Conservation (phyloP, 2,113 vertebrate species). For the Gallinago paraguaiae region DNA sequence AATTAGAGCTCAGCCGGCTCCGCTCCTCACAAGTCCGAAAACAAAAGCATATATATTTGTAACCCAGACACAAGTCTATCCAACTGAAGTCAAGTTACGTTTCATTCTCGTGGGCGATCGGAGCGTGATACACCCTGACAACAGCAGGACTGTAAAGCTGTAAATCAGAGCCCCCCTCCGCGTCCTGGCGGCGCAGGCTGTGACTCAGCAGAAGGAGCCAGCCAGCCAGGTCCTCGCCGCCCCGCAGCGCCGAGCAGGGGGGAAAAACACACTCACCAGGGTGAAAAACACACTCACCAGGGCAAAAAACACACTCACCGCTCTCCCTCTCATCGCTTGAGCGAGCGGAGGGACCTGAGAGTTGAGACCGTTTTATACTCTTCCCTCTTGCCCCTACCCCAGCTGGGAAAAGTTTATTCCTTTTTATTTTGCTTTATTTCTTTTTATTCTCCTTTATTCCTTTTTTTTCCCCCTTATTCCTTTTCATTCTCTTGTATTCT, state of each 20-base stretch:
- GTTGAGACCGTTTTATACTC: accelerated
- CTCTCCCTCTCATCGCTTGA: neutral
- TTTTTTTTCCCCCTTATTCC: neutral
- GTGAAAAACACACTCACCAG: too few relatives aligned
- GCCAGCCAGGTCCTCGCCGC: neutral
- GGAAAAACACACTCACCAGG: neutral
- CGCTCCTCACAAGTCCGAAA: neutral
- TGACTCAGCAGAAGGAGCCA: slow-evolving; percentile 43
- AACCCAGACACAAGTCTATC: accelerated
- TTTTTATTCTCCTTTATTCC: neutral
- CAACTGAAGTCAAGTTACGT: accelerated
- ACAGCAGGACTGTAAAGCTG: neutral
- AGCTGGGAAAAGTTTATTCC: neutral
- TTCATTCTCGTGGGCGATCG: accelerated
- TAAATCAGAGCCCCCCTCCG: neutral
- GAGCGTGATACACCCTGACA: neutral
- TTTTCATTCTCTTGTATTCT: neutral
- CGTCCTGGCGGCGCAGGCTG: neutral
- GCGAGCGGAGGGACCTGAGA: neutral
- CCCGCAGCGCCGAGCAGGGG: accelerated
- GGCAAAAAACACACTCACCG: neutral
- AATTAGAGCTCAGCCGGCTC: neutral
- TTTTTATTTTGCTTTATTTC: neutral
- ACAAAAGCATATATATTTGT: accelerated
- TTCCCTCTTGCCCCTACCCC: neutral